These are phyloP conservation scores for Bradypodion pumilum DNA, from an alignment of 2,797 vertebrate species.

Conservation along the genomic window DNA sequence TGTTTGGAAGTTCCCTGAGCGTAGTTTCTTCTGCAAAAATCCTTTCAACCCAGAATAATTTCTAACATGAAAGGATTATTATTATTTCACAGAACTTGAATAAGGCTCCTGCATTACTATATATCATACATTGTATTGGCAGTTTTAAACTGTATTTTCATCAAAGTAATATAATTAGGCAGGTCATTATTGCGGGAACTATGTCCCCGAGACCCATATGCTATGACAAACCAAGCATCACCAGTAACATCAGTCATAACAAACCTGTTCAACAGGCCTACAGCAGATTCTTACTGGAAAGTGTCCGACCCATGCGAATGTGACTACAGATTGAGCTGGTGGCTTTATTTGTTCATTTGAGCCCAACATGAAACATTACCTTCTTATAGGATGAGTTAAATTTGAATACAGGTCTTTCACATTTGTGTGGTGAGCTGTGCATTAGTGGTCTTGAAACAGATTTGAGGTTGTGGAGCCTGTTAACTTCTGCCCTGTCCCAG, in stretches of 20 bases:
- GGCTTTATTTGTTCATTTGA: not conserved
- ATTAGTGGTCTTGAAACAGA: not conserved
- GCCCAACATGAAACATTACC: not conserved
- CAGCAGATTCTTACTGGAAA: not conserved
- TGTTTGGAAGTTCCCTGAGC: too few relatives aligned
- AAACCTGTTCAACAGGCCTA: not conserved
- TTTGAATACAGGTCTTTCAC: not conserved
- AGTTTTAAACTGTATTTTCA: not conserved
- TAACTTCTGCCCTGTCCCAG: conserved; percentile 18
- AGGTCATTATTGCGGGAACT: not conserved
- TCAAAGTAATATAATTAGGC: not conserved
- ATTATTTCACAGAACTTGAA: not conserved
- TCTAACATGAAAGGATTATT: too few relatives aligned
- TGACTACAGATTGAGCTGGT: not conserved
- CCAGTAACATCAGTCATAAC: not conserved
- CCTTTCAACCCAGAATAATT: too few relatives aligned
- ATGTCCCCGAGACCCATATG: not conserved
- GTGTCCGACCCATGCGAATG: not conserved
- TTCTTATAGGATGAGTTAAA: not conserved
- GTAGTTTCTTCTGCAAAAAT: too few relatives aligned
- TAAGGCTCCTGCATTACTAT: not conserved
- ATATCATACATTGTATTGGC: not conserved
- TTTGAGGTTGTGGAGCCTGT: not conserved
- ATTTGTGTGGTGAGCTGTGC: not conserved
- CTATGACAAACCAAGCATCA: not conserved